These are phyloP conservation scores for Lordiphosa collinella DNA, from an alignment of 1,140 invertebrate species.

Conservation along the genomic window DNA sequence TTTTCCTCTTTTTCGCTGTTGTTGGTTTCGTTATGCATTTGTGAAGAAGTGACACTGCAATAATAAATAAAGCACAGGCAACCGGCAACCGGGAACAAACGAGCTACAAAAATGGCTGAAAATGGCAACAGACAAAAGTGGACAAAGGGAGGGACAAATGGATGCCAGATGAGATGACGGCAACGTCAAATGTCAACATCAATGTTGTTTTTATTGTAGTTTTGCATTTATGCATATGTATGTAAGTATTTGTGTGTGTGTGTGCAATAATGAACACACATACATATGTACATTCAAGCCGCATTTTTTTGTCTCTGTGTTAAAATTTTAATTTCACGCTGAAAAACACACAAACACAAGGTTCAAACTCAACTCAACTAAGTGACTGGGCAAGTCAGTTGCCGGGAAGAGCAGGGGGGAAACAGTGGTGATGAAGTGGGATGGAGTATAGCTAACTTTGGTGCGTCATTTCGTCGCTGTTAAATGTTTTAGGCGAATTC, in stretches of 20 bases:
- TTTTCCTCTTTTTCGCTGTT: neutral
- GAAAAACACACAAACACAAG: too few species aligned
- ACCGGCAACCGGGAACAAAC: neutral
- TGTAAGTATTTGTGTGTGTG: neutral
- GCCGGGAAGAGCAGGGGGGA: too few species aligned
- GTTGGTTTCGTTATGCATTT: conserved; percentile 37
- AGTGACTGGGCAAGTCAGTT: too few species aligned
- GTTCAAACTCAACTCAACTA: too few species aligned
- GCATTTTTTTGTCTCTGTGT: too few species aligned
- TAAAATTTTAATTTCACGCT: too few species aligned
- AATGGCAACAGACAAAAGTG: conserved; percentile 59
- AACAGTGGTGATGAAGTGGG: too few species aligned
- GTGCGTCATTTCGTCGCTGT: too few species aligned
- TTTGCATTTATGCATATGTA: conserved; percentile 23
- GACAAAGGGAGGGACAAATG: conserved; percentile 45
- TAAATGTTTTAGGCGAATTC: too few species aligned
- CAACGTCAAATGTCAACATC: conserved; percentile 72
- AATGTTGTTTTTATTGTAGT: conserved; percentile 50
- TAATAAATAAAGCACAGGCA: conserved; percentile 63
- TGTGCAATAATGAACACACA: too few species aligned
- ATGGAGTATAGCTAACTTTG: too few species aligned
- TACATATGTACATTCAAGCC: too few species aligned
- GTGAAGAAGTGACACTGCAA: conserved; percentile 54
- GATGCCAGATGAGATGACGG: conserved; percentile 39
- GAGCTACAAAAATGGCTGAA: conserved; percentile 48